Percentiles rank a stretch among this genome's conserved stretches.
phyloP scores from a whole-genome alignment of 1,140 invertebrate species.

The Mya arenaria region DNA sequence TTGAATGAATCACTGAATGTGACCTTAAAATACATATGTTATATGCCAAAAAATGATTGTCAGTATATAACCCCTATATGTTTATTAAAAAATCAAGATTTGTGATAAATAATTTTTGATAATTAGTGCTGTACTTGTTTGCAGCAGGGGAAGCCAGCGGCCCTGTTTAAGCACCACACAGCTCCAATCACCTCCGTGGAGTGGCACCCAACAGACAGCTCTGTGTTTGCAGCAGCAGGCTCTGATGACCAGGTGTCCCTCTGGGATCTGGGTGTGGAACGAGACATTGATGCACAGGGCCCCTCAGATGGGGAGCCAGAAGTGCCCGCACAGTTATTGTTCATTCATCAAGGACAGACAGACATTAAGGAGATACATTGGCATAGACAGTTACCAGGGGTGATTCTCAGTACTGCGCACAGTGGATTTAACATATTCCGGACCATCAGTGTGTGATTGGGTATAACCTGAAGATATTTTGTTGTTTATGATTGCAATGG shows the following conservation, averaged over 20 bases:
- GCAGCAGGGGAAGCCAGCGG: slow-evolving; percentile 88
- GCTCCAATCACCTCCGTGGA: slow-evolving; percentile 97
- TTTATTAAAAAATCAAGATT: too few species aligned
- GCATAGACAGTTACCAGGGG: slow-evolving; percentile 97
- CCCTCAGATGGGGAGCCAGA: slow-evolving; percentile 83
- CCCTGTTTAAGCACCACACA: slow-evolving; percentile 96
- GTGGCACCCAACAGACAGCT: slow-evolving; percentile 96
- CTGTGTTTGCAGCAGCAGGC: slow-evolving; percentile 95
- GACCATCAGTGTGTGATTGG: slow-evolving; percentile 98
- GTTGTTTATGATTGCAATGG: background rate
- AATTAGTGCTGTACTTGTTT: too few species aligned
- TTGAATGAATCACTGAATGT: too few species aligned
- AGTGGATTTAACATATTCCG: slow-evolving; percentile 98
- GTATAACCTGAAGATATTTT: background rate
- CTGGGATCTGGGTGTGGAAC: slow-evolving; percentile 98
- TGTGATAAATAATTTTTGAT: too few species aligned
- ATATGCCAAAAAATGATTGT: too few species aligned
- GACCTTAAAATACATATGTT: too few species aligned
- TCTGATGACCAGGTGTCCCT: slow-evolving; percentile 98
- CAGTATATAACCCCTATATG: too few species aligned
- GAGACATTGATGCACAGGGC: slow-evolving; percentile 84
- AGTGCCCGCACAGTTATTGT: slow-evolving; percentile 96
- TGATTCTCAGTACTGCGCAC: slow-evolving; percentile 96
- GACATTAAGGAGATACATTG: slow-evolving; percentile 99
- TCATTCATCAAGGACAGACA: slow-evolving; percentile 99